Percentiles rank a stretch among this genome's conserved stretches.
Conservation (phyloP, 2,888 invertebrate species). For the Chalcis sispes region DNA sequence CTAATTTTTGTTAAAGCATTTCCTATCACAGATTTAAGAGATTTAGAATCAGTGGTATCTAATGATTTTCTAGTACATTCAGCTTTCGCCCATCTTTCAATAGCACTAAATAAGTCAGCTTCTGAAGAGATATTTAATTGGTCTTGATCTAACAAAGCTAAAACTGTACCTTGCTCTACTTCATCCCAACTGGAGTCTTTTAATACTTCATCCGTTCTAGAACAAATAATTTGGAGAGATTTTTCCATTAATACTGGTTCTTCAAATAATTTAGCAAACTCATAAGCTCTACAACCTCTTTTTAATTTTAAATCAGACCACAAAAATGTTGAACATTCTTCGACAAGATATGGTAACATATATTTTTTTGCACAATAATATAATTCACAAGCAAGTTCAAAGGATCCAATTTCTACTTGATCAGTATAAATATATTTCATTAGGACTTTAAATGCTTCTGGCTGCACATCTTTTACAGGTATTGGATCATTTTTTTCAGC, state of each 20-base stretch:
- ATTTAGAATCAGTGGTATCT: conserved; percentile 65
- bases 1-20: conserved; percentile 86
- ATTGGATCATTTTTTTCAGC: conserved; percentile 88
- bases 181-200: conserved; percentile 87
- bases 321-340: conserved; percentile 89
- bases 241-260: conserved; percentile 88
- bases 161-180: conserved; percentile 84
- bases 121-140: conserved; percentile 86
- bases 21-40: conserved; percentile 72
- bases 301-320: conserved; percentile 88
- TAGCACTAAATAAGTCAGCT: conserved; percentile 85
- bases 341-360: conserved; percentile 89
- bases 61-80: conserved; percentile 78
- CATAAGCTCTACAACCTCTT: conserved; percentile 90
- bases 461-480: conserved; percentile 89
- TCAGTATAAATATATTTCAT: conserved; percentile 92
- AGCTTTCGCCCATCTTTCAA: conserved; percentile 82
- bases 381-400: conserved; percentile 90
- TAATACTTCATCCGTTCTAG: conserved; percentile 86
- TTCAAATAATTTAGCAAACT: conserved; percentile 91
- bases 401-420: conserved; percentile 84
- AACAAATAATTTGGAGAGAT: conserved; percentile 88
- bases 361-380: conserved; percentile 94
- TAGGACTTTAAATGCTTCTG: conserved; percentile 89
- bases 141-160: conserved; percentile 86